Evolutionary conservation across 1,140 invertebrate species (phyloP).

Genomic region (Pseudomyrmex flavicornis): DNA sequence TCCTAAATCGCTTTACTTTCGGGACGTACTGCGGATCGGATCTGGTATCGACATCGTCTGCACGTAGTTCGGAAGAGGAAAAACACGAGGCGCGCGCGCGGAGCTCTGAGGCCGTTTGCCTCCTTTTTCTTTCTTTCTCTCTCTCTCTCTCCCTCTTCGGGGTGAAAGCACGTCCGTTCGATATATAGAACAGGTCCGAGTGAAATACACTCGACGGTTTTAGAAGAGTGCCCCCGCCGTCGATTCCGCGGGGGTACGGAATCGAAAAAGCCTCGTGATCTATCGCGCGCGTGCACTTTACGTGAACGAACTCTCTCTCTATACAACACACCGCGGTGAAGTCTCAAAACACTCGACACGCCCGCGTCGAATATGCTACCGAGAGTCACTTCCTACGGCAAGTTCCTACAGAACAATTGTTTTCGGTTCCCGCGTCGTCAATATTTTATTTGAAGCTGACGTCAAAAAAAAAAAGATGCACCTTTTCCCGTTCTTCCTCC

Average conservation of each 20-base stretch:
- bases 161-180: constrained; percentile 41
- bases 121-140: too few relatives aligned
- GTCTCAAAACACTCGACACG: constrained; percentile 16
- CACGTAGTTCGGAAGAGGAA: constrained; percentile 5
- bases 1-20: constrained; percentile 2
- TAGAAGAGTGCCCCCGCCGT: not conserved
- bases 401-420: constrained; percentile 11
- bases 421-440: not conserved
- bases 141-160: constrained; percentile 1
- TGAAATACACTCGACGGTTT: constrained; percentile 52
- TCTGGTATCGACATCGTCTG: constrained; percentile 38
- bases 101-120: too few relatives aligned
- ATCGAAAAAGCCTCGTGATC: constrained; percentile 33
- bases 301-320: constrained; percentile 5
- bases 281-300: constrained; percentile 45
- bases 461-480: not conserved
- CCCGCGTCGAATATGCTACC: not conserved
- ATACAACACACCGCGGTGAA: not conserved
- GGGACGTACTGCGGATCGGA: not conserved
- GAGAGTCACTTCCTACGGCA: not conserved
- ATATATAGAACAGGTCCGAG: constrained; percentile 21
- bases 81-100: constrained; percentile 16
- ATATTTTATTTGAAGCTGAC: constrained; percentile 14
- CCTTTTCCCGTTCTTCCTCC: not conserved
- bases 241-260: constrained; percentile 12